phyloP scores from a whole-genome alignment of 2,113 vertebrate species.

The Anhinga anhinga region DNA sequence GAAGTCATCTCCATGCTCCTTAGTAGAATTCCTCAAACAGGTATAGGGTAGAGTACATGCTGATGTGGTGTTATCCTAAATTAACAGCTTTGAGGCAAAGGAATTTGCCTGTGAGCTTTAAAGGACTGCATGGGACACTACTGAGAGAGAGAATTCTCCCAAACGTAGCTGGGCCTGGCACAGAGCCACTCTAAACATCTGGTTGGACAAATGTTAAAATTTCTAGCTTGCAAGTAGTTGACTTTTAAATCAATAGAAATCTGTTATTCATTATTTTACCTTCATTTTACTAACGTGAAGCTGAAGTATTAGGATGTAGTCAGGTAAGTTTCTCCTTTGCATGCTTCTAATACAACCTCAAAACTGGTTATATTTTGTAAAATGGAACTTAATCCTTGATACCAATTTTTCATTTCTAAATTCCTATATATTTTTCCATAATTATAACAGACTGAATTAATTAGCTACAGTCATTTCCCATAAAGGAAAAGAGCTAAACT shows the following conservation, averaged over 20 bases:
- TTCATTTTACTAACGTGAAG: slow-evolving; percentile 16
- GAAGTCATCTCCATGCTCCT: background rate
- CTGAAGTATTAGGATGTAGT: background rate
- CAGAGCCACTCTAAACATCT: slow-evolving; percentile 10
- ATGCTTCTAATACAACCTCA: background rate
- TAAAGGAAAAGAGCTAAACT: background rate
- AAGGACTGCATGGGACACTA: background rate
- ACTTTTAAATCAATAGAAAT: background rate
- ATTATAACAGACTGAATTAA: background rate
- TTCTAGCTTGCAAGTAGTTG: background rate
- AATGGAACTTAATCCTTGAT: background rate
- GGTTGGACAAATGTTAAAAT: background rate
- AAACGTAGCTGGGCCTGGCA: background rate
- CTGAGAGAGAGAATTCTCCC: background rate
- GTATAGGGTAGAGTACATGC: background rate
- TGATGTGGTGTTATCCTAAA: background rate
- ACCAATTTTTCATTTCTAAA: background rate
- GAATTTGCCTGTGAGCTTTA: slow-evolving; percentile 3
- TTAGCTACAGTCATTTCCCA: background rate
- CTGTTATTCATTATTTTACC: background rate
- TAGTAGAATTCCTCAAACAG: background rate
- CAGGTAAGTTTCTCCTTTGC: background rate
- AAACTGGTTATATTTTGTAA: background rate
- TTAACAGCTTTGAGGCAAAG: background rate
- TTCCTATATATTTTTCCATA: background rate